Evolutionary conservation across 92 coral and sea anemone species (phyloP), one percentile per base, ranked within the genome.

Genomic region (Epizoanthus illoricatus): DNA sequence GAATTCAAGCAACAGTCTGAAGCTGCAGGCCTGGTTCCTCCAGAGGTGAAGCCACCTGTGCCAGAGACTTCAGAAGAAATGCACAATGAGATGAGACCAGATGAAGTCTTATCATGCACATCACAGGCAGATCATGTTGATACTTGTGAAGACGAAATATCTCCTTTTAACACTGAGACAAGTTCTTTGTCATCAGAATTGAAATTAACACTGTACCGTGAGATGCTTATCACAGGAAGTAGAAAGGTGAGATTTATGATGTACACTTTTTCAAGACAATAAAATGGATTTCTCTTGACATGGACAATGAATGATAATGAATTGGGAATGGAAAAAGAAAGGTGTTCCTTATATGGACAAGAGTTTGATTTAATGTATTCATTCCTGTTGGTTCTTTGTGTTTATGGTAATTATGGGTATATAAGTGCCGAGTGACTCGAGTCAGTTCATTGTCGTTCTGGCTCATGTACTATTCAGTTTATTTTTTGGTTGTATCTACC

Each of bases 171-270:
- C 15, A 45, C 43, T 17, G 49, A 28, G 23, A 4, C 64, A 5
- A 28, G 36, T 56, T 24, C 80, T 74, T 74, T 57, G 45, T 74
- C 80, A 6, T 40, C 65, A 55, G 66, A 74, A 13, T 39, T 12
- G 8, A 57, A 24, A 36, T 39, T 74, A 5, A 33, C 40, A 24
- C 12, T 74, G 17, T 74, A 74, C 52, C 66, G 80, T 0, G 80
- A 74, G 49, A 74, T 74, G 80, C 65, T 74, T 8, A 74, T 74
- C 59, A 57, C 65, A 5, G 80, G 80, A 7, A 74, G 80, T 23
- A 74, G 80, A 56, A 74, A 74, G 80, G 80, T 74, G 5, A 15
- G 80, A 52, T 7, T 52, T 52, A 13, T 52, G 56, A 11, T 9
- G 15, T 28, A 28, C 36, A 45, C 9, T 45, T 45, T 45, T 0